Evolutionary conservation across 2,888 invertebrate genomes (phyloP), one percentile per base, ranked within the genome.

Genomic region (Lasioglossum morio): DNA sequence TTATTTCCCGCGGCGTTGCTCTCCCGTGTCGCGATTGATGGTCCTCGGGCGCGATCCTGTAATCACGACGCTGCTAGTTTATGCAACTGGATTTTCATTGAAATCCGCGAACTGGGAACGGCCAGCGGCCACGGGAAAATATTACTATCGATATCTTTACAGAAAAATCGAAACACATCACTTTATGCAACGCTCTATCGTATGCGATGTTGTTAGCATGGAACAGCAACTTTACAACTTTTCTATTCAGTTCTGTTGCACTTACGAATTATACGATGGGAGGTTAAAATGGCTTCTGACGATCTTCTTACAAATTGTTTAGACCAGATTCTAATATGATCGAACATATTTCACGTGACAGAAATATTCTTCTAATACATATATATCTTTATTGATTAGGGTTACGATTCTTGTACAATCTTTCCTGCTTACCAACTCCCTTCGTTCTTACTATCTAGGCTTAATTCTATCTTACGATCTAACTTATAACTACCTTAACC

Each of bases 1-100:
- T 86, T 86, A 81, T 81, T 76, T 81, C 86, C 48, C 57, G 10
- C 57, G 48, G 53, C 53, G n/a, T 23, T 70, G 66, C 30, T 70
- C 8, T 66, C 60, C 40, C 16, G 60, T 14, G 48, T 14, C 16
- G 43, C 72, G 81, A 76, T 69, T 46, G 79, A 72, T 79, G 34
- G 53, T 0, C 34, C 27, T 5, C 3, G 19, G n/a, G 23, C 27
- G 34, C 23, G 60, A 48, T 53, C 46, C 48, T 70, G 34, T 66
- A 48, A 43, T 66, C 66, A 34, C 46, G 43, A 66, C 37, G 69
- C 46, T 69, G n/a, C 63, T 37, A 27, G 30, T 77, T 69, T 37
- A 34, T 53, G 48, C 46, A 53, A 73, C 73, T 48, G 34, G 30
- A 73, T 34, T 73, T 48, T 34, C 46, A 73, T 73, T 53, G 53